These are phyloP conservation scores for Colossoma macropomum DNA, from an alignment of 2,113 vertebrate species.

Conservation along the genomic window DNA sequence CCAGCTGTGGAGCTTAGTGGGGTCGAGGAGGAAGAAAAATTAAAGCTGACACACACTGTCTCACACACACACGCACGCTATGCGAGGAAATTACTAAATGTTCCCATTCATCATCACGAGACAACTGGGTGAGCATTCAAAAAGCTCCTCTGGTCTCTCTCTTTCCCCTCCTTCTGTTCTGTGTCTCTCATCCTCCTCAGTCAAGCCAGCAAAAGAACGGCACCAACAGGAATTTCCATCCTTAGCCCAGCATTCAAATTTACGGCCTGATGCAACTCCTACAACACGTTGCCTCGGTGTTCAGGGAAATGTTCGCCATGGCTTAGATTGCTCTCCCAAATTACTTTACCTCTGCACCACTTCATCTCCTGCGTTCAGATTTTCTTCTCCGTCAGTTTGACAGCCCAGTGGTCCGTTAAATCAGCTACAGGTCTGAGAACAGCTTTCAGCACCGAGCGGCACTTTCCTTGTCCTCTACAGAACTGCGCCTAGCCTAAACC, in stretches of 20 bases:
- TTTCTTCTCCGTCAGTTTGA: constrained; percentile 45
- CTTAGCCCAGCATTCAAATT: neutral
- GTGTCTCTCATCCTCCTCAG: constrained; percentile 3
- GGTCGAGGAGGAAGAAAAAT: constrained; percentile 42
- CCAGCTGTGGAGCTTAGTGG: constrained; percentile 27
- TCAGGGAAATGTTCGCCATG: constrained; percentile 30
- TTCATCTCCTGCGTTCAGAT: constrained; percentile 52
- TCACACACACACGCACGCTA: neutral
- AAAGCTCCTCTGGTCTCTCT: neutral
- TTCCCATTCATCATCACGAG: constrained; percentile 38
- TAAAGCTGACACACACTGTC: constrained; percentile 40
- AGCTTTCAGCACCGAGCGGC: constrained; percentile 1
- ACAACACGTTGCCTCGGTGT: neutral
- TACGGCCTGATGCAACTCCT: neutral
- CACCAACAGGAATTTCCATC: neutral
- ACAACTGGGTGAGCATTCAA: constrained; percentile 5
- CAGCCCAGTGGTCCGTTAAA: constrained; percentile 41
- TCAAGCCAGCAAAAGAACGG: neutral
- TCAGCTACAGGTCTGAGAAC: constrained; percentile 26
- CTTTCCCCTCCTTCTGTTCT: constrained; percentile 8
- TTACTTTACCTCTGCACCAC: constrained; percentile 30
- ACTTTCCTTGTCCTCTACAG: neutral
- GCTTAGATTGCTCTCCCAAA: constrained; percentile 10
- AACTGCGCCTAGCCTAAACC: neutral
- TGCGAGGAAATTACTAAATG: constrained; percentile 31